Conservation (phyloP, 1,140 invertebrate genomes). For the Meloidogyne hapla region DNA sequence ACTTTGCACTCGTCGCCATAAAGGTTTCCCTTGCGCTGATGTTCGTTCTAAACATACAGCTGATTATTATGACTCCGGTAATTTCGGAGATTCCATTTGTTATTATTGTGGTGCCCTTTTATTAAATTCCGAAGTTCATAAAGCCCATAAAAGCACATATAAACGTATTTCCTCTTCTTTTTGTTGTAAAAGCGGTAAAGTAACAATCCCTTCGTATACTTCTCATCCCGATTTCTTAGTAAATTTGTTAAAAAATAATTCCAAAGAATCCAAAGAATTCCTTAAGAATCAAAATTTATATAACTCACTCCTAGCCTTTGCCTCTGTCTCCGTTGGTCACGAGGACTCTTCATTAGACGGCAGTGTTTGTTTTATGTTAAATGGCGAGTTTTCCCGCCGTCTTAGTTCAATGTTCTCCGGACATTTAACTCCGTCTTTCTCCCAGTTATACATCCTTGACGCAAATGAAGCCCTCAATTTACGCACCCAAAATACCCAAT, state of each 20-base stretch:
- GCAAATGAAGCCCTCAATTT: neutral
- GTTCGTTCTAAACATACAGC: too few relatives aligned
- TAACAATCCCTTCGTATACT: neutral
- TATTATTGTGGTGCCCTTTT: neutral
- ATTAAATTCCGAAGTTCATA: neutral
- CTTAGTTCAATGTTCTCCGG: conserved; percentile 4
- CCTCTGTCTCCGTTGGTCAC: neutral
- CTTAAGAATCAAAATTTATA: neutral
- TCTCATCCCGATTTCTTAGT: neutral
- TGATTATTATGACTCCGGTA: conserved; percentile 7
- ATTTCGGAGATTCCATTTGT: conserved; percentile 11
- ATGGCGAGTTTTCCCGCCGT: conserved; percentile 12
- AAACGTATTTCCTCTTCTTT: too few relatives aligned
- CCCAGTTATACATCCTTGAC: neutral
- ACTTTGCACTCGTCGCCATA: too few relatives aligned
- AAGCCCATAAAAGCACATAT: too few relatives aligned
- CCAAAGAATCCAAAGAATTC: conserved; percentile 4
- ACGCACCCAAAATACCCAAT: neutral
- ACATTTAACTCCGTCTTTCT: neutral
- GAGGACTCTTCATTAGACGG: neutral
- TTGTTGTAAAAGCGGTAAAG: neutral
- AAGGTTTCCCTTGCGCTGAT: too few relatives aligned
- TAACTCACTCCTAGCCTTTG: neutral
- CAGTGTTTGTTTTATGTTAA: conserved; percentile 8
- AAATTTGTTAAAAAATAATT: neutral